Base-by-base conservation (phyloP, 2,797 vertebrate genomes). In the Propithecus deckenii region DNA sequence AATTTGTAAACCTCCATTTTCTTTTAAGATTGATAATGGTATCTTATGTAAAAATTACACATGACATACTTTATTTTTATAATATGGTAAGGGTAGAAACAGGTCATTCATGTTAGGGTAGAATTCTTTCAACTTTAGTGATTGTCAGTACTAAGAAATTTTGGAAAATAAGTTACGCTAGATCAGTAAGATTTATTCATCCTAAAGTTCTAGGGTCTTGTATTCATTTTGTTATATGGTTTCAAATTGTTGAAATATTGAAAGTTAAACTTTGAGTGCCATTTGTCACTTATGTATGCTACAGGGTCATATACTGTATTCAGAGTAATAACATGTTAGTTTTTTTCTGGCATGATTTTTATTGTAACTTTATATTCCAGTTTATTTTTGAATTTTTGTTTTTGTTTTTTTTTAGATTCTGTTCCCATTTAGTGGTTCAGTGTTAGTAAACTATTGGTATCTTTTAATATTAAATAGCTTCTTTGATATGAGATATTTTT, bases 401-500 rank as follows among this genome's bases (percentile, higher is more conserved):
- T 61, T 61, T 15, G 48, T 50, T 63, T 76, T 55, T 55, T 65
- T 65, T n/a, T n/a, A 85, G 35, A 28, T 65, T 76, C 59, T 92
- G 7, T 55, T 76, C 22, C 38, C 18, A 18, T 72, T 46, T 84
- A 50, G 28, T 91, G 28, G 38, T 50, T 96, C 61, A 75, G 20
- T 93, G 8, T 78, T 52, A 35, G 46, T 43, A 46, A 83, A 17
- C 3, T 63, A 10, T 57, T 84, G n/a, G 18, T 76, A 43, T 87
- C n/a, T 83, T 91, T 65, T 79, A 38, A 35, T 59, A 59, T 59
- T 59, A 59, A 59, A 59, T 88, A 93, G 35, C 15, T 79, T 84
- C 50, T 83, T 95, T 90, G 52, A 48, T 83, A 14, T 93, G 30
- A 71, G 71, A 81, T 83, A 23, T 32, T 91, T 93, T 93, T 79